These are phyloP conservation scores for Amblyteles armatorius DNA, from an alignment of 2,888 invertebrate species.

Conservation along the genomic window DNA sequence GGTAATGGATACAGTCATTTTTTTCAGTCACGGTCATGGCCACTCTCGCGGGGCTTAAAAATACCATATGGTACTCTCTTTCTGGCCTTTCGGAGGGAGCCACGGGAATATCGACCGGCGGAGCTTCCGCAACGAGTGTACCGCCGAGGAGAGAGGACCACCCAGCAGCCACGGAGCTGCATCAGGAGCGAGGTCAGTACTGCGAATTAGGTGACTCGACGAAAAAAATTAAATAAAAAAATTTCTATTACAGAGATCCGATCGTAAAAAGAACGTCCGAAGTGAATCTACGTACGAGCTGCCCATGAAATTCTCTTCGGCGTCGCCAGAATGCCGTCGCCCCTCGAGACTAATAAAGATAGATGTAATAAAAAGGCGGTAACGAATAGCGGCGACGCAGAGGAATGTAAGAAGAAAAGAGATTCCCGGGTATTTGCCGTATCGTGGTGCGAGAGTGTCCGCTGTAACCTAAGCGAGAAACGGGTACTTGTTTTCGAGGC, in stretches of 20 bases:
- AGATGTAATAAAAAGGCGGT: conserved; percentile 10
- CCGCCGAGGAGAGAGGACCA: conserved; percentile 52
- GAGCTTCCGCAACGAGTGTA: conserved; percentile 68
- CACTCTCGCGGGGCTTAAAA: conserved; percentile 52
- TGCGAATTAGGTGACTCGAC: conserved; percentile 68
- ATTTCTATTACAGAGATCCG: neutral
- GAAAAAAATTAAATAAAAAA: conserved; percentile 38
- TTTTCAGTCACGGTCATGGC: conserved; percentile 65
- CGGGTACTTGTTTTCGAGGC: conserved; percentile 41
- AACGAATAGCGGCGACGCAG: neutral
- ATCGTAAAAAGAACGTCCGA: neutral
- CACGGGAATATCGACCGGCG: conserved; percentile 62
- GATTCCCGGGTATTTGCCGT: neutral
- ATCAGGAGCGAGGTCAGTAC: conserved; percentile 63
- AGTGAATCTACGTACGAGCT: neutral
- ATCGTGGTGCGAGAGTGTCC: neutral
- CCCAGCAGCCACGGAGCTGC: conserved; percentile 56
- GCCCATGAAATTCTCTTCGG: neutral
- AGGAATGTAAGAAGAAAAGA: neutral
- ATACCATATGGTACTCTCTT: conserved; percentile 63
- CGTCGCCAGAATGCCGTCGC: neutral
- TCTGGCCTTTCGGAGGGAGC: conserved; percentile 31
- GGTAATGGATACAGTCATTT: conserved; percentile 61
- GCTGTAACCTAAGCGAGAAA: neutral
- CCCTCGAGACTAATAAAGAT: conserved; percentile 10